Conservation (phyloP, 2,113 vertebrate species). For the Larimichthys polyactis region DNA sequence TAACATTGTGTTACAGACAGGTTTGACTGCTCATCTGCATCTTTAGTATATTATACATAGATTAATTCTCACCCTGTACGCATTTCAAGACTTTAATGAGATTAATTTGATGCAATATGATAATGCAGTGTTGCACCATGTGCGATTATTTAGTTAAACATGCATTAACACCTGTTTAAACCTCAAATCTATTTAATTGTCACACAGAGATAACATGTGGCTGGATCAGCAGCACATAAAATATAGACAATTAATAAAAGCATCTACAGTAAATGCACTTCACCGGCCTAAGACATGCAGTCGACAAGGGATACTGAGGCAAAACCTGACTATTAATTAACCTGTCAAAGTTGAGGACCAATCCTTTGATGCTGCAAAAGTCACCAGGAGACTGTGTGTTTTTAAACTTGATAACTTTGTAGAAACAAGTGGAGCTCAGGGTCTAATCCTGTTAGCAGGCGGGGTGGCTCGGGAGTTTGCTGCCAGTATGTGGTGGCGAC, state of each 20-base stretch:
- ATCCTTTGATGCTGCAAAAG: constrained; percentile 57
- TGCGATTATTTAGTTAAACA: constrained; percentile 42
- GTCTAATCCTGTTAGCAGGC: constrained; percentile 70
- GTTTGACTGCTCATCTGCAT: not conserved
- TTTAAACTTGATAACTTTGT: constrained; percentile 70
- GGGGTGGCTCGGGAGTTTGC: constrained; percentile 43
- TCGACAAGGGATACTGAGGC: constrained; percentile 6
- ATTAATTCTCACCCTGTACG: constrained; percentile 9
- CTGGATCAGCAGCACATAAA: constrained; percentile 17
- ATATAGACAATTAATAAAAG: constrained; percentile 30
- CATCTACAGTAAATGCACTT: constrained; percentile 27
- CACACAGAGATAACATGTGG: constrained; percentile 28
- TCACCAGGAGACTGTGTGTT: constrained; percentile 54
- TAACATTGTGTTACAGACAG: not conserved
- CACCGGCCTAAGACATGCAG: not conserved
- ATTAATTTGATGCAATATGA: constrained; percentile 48
- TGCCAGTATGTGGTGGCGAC: constrained; percentile 53
- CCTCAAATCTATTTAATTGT: constrained; percentile 8
- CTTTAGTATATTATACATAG: not conserved
- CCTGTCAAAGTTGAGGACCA: constrained; percentile 57
- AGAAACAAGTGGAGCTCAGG: constrained; percentile 66
- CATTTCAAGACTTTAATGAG: constrained; percentile 25
- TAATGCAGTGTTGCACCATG: constrained; percentile 38
- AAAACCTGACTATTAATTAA: constrained; percentile 63
- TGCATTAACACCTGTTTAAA: constrained; percentile 44